Base-by-base conservation (phyloP, 2,113 vertebrate genomes). In the Oryzias melastigma region DNA sequence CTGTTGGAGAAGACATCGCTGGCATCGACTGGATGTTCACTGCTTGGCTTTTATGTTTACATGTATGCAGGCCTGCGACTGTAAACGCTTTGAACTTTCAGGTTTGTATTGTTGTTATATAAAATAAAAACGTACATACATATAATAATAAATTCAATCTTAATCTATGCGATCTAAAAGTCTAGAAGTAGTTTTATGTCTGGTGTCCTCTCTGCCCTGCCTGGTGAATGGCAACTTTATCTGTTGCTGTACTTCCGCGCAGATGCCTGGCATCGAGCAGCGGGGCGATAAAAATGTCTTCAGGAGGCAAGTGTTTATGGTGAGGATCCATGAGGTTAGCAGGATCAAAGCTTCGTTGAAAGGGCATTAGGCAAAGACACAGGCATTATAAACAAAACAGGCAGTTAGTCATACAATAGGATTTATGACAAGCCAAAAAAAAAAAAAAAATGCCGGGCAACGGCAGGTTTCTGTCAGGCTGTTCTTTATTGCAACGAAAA, bases 331-430 rank as follows among this genome's bases (percentile, higher is more conserved):
- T 80, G 81, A 84, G 82, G 79, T 78, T 82, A 68, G 73, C 62
- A 46, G 71, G 88, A 90, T 92, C 89, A 93, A 92, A 91, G 89
- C 82, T 63, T 65, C 22, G 71, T 58, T 73, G 74, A 82, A 74
- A 80, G 50, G 71, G 68, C 66, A 73, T 81, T 66, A 82, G 78
- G 62, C 54, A 78, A 75, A 71, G 59, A 73, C 80, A 71, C 67
- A 75, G 80, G 71, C 82, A 71, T 74, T 75, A 78, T 76, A 82
- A 88, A 86, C 82, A 90, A 80, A 77, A 65, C 42, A 64, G 65
- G 65, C 63, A 54, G 78, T 82, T 89, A 85, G 83, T 83, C 83
- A 82, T 84, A 77, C 67, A 50, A 42, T 68, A 66, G 40, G 65
- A 85, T 92, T 88, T 91, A 90, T 72, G 56, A 65, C 63, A 70